Evolutionary conservation across 2,888 invertebrate genomes (phyloP).

Genomic region (Caenorhabditis panamensis): DNA sequence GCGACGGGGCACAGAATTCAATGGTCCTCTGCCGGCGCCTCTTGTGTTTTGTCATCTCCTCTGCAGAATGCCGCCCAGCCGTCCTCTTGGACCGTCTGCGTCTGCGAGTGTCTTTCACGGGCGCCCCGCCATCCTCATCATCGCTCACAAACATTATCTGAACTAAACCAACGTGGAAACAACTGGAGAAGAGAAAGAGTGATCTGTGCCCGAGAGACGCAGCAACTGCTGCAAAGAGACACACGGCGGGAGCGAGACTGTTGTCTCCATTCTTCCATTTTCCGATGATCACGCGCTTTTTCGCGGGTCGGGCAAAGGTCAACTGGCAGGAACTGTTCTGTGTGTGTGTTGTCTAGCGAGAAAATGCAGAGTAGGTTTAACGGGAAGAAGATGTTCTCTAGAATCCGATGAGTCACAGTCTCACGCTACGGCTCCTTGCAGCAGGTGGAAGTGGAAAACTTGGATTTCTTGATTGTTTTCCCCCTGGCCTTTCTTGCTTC

Average conservation of each 20-base stretch:
- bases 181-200: not conserved
- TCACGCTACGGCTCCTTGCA: conserved; percentile 1
- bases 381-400: no score
- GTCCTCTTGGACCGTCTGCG: conserved; percentile 21
- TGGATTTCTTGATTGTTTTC: conserved; percentile 9
- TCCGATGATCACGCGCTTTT: conserved; percentile 22
- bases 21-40: conserved; percentile 40
- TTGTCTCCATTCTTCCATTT: conserved; percentile 9
- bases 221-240: conserved; percentile 14
- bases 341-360: no score
- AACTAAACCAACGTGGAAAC: conserved; percentile 21
- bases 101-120: conserved; percentile 10
- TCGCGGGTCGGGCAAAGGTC: conserved; percentile 18
- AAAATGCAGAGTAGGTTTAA: no score
- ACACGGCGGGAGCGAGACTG: conserved; percentile 9
- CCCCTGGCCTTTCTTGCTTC: not conserved
- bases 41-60: conserved; percentile 19
- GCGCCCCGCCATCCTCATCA: conserved; percentile 30
- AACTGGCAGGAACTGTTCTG: conserved; percentile 1
- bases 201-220: conserved; percentile 9
- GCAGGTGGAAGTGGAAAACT: conserved; percentile 4
- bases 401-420: not conserved
- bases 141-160: conserved; percentile 29
- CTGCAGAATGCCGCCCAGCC: conserved; percentile 25
- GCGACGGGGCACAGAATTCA: conserved; percentile 20